Percentiles rank a stretch among this genome's conserved stretches.
phyloP scores from a whole-genome alignment of 1,140 invertebrate genomes.

The silkworm (Bombyx mori) region ASM3026992v2 NC_085118.1:13816001-13816500 shows the following conservation, averaged over 20 bases:
- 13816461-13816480: constrained; percentile 72
- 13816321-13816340: constrained; percentile 30
- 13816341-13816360: constrained; percentile 58
- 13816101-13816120: too few species aligned
- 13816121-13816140: too few species aligned
- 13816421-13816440: constrained; percentile 6
- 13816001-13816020: too few species aligned
- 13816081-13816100: too few species aligned
- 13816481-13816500: constrained; percentile 93
- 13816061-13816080: too few species aligned
- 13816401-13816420: constrained; percentile 14
- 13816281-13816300: constrained; percentile 51
- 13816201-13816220: too few species aligned
- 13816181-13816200: constrained; percentile 28
- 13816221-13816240: constrained; percentile 20
- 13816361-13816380: constrained; percentile 20
- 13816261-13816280: constrained; percentile 36
- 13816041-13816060: too few species aligned
- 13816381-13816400: constrained; percentile 21
- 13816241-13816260: constrained; percentile 15
- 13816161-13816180: constrained; percentile 37
- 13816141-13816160: not conserved
- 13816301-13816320: constrained; percentile 48
- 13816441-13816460: constrained; percentile 56
- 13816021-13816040: too few species aligned